Percentiles rank a stretch among this genome's conserved stretches.
phyloP scores from a whole-genome alignment of 2,797 vertebrate genomes.

The Poecilia wingei region DNA sequence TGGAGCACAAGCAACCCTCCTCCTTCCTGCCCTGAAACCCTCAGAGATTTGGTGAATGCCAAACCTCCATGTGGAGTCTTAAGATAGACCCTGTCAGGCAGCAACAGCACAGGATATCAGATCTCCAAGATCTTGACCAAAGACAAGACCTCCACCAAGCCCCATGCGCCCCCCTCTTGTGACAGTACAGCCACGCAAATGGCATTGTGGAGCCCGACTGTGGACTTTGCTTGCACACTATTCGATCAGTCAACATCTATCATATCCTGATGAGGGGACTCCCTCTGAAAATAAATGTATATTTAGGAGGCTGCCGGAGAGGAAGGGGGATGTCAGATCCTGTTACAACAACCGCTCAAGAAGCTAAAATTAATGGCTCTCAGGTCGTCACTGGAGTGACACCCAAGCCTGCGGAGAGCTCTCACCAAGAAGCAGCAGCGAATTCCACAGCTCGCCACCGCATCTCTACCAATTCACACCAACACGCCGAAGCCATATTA shows the following conservation, averaged over 20 bases:
- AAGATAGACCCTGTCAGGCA: slow-evolving; percentile 80
- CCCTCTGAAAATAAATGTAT: slow-evolving; percentile 80
- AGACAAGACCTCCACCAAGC: slow-evolving; percentile 74
- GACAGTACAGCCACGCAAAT: slow-evolving; percentile 59
- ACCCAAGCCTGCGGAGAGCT: slow-evolving; percentile 75
- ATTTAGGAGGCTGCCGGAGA: slow-evolving; percentile 71
- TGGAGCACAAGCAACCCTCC: slow-evolving; percentile 70
- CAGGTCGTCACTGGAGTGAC: slow-evolving; percentile 75
- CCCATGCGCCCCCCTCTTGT: slow-evolving; percentile 49
- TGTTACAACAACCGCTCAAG: slow-evolving; percentile 78
- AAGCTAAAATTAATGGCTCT: slow-evolving; percentile 86
- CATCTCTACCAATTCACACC: slow-evolving; percentile 76
- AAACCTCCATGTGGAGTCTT: slow-evolving; percentile 81
- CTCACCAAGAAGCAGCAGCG: slow-evolving; percentile 73
- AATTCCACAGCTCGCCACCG: slow-evolving; percentile 74
- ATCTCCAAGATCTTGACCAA: slow-evolving; percentile 77
- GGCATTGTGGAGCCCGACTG: slow-evolving; percentile 55
- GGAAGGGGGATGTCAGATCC: slow-evolving; percentile 64
- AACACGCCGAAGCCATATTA: slow-evolving; percentile 62
- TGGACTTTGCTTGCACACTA: slow-evolving; percentile 69
- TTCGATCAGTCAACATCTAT: slow-evolving; percentile 79
- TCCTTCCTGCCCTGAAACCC: slow-evolving; percentile 69
- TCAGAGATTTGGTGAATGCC: slow-evolving; percentile 78
- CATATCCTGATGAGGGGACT: slow-evolving; percentile 78
- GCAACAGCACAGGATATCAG: slow-evolving; percentile 76